Evolutionary conservation across 2,113 vertebrate genomes (phyloP).

Genomic region (Pampusana beccarii): DNA sequence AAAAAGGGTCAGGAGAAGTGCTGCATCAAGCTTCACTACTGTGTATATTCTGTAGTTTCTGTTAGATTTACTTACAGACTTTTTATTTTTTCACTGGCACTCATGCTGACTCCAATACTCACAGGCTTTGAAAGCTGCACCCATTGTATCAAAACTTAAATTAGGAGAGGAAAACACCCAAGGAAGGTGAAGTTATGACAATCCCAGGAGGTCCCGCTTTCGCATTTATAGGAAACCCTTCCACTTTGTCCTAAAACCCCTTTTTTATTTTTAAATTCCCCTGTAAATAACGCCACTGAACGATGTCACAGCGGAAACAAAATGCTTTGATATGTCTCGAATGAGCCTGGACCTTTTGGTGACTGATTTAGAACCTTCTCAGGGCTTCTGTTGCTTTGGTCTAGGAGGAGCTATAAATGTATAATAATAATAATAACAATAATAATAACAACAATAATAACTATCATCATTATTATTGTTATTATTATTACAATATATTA

Average conservation of each 20-base stretch:
- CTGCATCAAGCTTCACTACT: accelerated
- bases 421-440: no score
- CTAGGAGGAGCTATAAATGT: not conserved
- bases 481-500: no score
- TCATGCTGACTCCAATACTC: not conserved
- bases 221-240: not conserved
- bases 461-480: no score
- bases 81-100: not conserved
- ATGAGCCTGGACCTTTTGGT: not conserved
- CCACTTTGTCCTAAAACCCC: not conserved
- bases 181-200: not conserved
- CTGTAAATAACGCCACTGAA: not conserved
- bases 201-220: not conserved
- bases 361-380: not conserved
- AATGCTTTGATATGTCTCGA: slow-evolving; percentile 49
- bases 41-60: not conserved
- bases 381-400: not conserved
- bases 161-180: not conserved
- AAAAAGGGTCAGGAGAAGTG: not conserved
- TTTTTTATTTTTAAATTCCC: not conserved
- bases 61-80: accelerated
- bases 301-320: not conserved
- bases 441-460: no score
- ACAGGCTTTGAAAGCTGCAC: not conserved
- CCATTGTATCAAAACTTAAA: not conserved